Evolutionary conservation across 64 coral and sea anemone species (phyloP).

Genomic region (Dendronephthya gigantea): DNA sequence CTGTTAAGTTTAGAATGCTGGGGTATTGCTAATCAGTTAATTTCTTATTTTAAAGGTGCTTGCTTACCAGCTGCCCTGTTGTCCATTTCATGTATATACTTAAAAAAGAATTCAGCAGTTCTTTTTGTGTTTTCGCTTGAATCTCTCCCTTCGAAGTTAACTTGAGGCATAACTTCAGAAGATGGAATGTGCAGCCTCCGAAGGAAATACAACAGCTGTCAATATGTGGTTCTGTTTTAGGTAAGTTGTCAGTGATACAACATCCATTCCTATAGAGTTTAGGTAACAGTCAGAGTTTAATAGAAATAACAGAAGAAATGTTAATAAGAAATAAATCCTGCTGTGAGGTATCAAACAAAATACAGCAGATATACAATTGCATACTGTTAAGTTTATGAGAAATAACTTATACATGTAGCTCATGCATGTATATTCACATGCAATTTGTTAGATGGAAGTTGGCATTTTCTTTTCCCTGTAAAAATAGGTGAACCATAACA

Average conservation of each 20-base stretch:
- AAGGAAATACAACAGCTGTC: neutral
- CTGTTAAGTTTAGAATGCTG: no score
- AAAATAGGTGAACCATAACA: no score
- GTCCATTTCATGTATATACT: conserved; percentile 1
- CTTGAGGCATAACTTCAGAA: neutral
- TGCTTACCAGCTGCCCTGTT: neutral
- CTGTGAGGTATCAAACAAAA: no score
- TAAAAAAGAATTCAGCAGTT: conserved; percentile 3
- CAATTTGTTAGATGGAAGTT: no score
- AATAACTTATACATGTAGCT: no score
- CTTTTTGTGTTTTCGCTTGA: neutral
- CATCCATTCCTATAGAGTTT: neutral
- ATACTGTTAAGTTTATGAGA: no score
- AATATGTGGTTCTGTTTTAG: neutral
- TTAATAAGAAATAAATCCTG: no score
- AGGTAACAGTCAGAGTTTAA: no score
- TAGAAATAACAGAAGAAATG: neutral
- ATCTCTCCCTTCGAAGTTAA: neutral
- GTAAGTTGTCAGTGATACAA: neutral
- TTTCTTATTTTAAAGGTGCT: neutral
- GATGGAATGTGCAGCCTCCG: neutral
- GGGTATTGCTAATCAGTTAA: neutral
- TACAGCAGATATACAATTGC: no score
- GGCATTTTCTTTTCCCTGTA: no score
- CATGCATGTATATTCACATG: no score